Evolutionary conservation across 1,140 invertebrate species (phyloP).

Genomic region (Zaprionus inermis): DNA sequence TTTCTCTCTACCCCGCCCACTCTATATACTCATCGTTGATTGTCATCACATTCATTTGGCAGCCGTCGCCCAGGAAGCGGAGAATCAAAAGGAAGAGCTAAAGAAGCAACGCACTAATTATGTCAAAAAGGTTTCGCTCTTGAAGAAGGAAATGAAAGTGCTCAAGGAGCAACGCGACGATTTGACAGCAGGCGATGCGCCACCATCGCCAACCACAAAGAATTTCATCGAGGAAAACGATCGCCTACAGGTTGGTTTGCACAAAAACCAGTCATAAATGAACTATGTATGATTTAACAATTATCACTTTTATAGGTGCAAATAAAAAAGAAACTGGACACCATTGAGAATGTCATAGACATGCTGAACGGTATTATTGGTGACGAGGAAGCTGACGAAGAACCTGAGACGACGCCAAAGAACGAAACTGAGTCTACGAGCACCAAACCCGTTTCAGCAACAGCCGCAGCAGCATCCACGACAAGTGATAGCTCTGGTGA

Average conservation of each 20-base stretch:
- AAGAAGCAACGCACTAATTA: constrained; percentile 92
- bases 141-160: constrained; percentile 91
- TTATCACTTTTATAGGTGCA: constrained; percentile 86
- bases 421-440: constrained; percentile 12
- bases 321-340: constrained; percentile 92
- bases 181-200: constrained; percentile 85
- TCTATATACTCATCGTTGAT: constrained; percentile 13
- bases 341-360: constrained; percentile 92
- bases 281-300: not conserved
- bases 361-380: constrained; percentile 91
- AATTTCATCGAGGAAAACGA: constrained; percentile 91
- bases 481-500: constrained; percentile 63
- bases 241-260: constrained; percentile 88
- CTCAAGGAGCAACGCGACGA: constrained; percentile 90
- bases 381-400: constrained; percentile 69
- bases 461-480: constrained; percentile 32
- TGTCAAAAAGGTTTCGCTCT: constrained; percentile 88
- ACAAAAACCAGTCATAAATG: not conserved
- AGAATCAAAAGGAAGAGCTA: constrained; percentile 91
- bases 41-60: constrained; percentile 46
- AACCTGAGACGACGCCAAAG: constrained; percentile 34
- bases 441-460: constrained; percentile 8
- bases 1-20: constrained; percentile 46
- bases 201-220: constrained; percentile 88
- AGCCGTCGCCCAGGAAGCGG: constrained; percentile 91